Evolutionary conservation across 2,113 vertebrate genomes (phyloP).

Genomic region (Scatophagus argus): DNA sequence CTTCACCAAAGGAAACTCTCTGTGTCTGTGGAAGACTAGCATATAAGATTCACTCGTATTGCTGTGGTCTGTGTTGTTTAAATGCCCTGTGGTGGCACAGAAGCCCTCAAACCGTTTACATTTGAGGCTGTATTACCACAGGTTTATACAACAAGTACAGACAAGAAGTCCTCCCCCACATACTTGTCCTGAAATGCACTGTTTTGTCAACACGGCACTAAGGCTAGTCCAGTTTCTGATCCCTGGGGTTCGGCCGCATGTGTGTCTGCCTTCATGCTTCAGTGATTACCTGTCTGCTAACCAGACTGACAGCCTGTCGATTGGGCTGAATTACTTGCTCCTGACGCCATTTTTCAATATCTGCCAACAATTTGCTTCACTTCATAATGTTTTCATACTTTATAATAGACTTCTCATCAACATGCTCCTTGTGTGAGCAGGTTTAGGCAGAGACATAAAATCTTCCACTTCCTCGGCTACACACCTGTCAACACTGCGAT

Average conservation of each 20-base stretch:
- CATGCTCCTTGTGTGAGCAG: background rate
- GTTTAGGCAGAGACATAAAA: background rate
- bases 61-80: constrained; percentile 4
- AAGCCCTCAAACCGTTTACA: background rate
- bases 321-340: constrained; percentile 33
- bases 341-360: constrained; percentile 16
- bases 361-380: constrained; percentile 14
- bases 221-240: background rate
- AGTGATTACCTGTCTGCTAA: background rate
- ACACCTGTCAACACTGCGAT: no score
- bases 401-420: constrained; percentile 26
- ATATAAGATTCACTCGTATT: background rate
- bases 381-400: constrained; percentile 23
- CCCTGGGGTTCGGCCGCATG: background rate
- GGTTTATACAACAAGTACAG: background rate
- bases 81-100: background rate
- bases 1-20: background rate
- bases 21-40: background rate
- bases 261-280: background rate
- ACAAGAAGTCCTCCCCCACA: constrained; percentile 7
- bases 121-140: constrained; percentile 16
- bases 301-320: constrained; percentile 1
- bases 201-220: background rate
- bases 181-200: background rate
- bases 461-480: background rate